phyloP scores from a whole-genome alignment of 2,797 vertebrate genomes.

The Crenuchus spilurus region DNA sequence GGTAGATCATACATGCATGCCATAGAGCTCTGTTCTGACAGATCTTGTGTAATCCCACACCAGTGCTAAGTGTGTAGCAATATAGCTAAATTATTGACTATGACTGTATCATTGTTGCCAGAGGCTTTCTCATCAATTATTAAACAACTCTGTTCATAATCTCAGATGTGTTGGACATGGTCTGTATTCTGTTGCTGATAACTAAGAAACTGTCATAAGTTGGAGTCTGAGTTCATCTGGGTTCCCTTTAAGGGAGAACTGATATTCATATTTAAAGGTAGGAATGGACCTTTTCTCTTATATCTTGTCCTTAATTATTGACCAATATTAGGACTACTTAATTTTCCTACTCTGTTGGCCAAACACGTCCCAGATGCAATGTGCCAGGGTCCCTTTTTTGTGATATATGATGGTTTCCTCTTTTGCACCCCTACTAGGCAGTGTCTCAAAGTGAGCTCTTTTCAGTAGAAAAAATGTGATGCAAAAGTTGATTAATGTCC shows the following conservation, averaged over 20 bases:
- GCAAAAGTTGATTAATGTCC: no score
- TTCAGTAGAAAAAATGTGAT: no score
- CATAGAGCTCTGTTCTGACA: not conserved
- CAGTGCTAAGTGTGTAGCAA: slow-evolving; percentile 6
- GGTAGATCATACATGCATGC: not conserved
- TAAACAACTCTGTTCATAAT: slow-evolving; percentile 12
- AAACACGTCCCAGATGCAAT: no score
- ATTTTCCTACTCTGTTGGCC: no score
- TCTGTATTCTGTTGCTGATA: slow-evolving; percentile 7
- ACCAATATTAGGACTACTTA: no score
- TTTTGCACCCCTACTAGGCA: no score
- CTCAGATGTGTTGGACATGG: not conserved
- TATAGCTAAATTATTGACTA: slow-evolving; percentile 32
- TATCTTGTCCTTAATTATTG: no score
- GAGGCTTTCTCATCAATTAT: slow-evolving; percentile 9
- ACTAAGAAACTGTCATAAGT: slow-evolving; percentile 10
- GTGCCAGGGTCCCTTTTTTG: no score
- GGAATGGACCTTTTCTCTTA: no score
- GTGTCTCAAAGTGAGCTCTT: no score
- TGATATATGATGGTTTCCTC: no score
- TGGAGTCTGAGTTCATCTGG: not conserved
- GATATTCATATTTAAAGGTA: not conserved
- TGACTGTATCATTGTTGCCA: slow-evolving; percentile 10
- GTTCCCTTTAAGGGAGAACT: not conserved
- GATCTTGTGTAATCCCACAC: slow-evolving; percentile 5